phyloP scores from a whole-genome alignment of 2,113 vertebrate genomes.

The Kobus ellipsiprymnus region DNA sequence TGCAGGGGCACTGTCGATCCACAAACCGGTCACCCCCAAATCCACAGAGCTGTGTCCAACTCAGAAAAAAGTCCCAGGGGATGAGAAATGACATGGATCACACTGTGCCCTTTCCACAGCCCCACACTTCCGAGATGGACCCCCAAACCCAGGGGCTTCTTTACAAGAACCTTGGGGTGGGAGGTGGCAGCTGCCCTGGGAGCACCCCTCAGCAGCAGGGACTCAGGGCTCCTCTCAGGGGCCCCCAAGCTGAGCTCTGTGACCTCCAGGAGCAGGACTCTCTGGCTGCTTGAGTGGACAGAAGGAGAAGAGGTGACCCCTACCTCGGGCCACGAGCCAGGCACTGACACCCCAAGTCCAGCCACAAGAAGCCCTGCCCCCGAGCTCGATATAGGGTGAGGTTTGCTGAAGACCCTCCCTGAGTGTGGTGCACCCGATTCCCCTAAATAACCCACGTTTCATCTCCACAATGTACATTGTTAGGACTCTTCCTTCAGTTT shows the following conservation, averaged over 20 bases:
- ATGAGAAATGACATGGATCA: fast-evolving
- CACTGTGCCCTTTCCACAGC: fast-evolving
- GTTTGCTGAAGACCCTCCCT: neutral
- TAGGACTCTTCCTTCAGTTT: neutral
- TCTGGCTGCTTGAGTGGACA: neutral
- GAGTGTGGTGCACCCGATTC: neutral
- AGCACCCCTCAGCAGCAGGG: neutral
- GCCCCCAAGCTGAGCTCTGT: neutral
- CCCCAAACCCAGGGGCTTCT: neutral
- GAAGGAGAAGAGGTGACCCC: neutral
- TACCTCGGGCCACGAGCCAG: fast-evolving
- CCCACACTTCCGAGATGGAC: fast-evolving
- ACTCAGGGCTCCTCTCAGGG: neutral
- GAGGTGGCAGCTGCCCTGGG: neutral
- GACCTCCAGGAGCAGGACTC: neutral
- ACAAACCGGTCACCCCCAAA: fast-evolving
- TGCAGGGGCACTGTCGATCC: fast-evolving
- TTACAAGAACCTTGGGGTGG: neutral
- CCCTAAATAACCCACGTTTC: neutral
- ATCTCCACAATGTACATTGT: conserved; percentile 8
- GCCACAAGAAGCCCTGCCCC: neutral
- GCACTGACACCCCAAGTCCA: fast-evolving
- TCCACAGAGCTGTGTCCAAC: fast-evolving
- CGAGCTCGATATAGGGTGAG: fast-evolving
- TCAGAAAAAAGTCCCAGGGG: neutral